Conservation (phyloP, 2,888 invertebrate genomes). For the Diarsia mendica region DNA sequence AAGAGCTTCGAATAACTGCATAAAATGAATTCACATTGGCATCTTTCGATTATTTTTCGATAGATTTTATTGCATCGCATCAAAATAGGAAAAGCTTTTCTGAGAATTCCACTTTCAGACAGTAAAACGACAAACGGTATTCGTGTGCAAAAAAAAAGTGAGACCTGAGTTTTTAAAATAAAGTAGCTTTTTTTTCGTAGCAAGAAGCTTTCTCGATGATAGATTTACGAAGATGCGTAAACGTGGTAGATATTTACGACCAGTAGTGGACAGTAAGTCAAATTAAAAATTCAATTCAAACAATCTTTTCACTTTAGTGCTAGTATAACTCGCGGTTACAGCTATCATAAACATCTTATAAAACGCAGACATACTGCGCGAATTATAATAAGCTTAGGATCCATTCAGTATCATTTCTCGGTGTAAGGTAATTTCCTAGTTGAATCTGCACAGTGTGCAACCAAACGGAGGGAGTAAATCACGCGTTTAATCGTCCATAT, state of each 20-base stretch:
- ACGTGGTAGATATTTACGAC: constrained; percentile 14
- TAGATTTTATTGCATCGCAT: constrained; percentile 59
- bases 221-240: constrained; percentile 20
- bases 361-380: constrained; percentile 77
- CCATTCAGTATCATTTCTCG: constrained; percentile 79
- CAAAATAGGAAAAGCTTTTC: constrained; percentile 52
- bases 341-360: constrained; percentile 76
- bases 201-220: not conserved
- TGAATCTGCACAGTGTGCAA: constrained; percentile 67
- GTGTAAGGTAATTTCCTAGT: constrained; percentile 77
- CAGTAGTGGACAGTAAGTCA: constrained; percentile 18
- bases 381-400: constrained; percentile 80
- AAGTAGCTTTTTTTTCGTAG: not conserved
- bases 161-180: too few species aligned
- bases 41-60: constrained; percentile 70
- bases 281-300: constrained; percentile 41
- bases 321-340: constrained; percentile 75
- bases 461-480: constrained; percentile 77
- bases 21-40: constrained; percentile 74
- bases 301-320: constrained; percentile 57
- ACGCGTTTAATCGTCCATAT: constrained; percentile 81
- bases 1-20: constrained; percentile 75
- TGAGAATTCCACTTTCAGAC: constrained; percentile 15
- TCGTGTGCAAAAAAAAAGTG: too few species aligned
- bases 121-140: not conserved